Evolutionary conservation across 2,888 invertebrate species (phyloP).

Genomic region (Euproctis similis): DNA sequence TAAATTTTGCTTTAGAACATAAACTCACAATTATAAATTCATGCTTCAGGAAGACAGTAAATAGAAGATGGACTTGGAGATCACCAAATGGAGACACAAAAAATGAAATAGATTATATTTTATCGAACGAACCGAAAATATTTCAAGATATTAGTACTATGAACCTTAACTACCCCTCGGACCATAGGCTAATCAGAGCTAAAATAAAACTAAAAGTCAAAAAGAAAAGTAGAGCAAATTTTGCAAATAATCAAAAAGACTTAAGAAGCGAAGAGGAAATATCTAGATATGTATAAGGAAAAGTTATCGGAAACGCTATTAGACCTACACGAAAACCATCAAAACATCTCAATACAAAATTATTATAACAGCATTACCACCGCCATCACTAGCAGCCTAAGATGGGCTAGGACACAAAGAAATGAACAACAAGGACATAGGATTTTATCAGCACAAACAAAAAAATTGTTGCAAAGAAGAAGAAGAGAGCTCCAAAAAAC

Average conservation of each 20-base stretch:
- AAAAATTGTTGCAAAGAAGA: neutral
- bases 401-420: neutral
- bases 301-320: neutral
- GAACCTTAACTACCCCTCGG: neutral
- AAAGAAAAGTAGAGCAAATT: neutral
- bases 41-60: neutral
- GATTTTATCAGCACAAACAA: constrained; percentile 4
- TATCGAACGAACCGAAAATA: neutral
- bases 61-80: neutral
- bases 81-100: too few relatives aligned
- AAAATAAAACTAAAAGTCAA: neutral
- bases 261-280: constrained; percentile 1
- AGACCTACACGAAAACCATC: neutral
- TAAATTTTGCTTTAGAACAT: too few relatives aligned
- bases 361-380: constrained; percentile 5
- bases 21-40: neutral
- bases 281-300: neutral
- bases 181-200: neutral
- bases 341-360: neutral
- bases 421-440: constrained; percentile 1
- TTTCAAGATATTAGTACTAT: neutral
- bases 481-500: neutral
- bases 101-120: constrained; percentile 2
- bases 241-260: constrained; percentile 1
- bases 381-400: constrained; percentile 1